Evolutionary conservation across 2,113 vertebrate genomes (phyloP), one percentile per base, ranked within the genome.

Genomic region (Rhea pennata): DNA sequence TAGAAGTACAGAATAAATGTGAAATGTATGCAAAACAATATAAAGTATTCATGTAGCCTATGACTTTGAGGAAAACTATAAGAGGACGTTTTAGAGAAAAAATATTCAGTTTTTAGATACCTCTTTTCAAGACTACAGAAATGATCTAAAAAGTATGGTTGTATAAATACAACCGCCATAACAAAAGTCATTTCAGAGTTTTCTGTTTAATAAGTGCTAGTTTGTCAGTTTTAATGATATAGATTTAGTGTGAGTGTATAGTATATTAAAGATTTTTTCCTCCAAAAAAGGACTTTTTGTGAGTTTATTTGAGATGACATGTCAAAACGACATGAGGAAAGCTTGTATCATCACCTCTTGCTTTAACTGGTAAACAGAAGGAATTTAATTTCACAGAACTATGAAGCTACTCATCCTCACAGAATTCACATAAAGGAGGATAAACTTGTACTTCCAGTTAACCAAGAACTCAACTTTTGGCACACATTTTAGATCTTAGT

Each of bases 381-480:
- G 2, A 33, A 87, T 62, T 84, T 36, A 0, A 42, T 66, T 84
- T 75, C n/a, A 74, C 8, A 19, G 6, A 58, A 19, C 7, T 36
- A 5, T n/a, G 8, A 53, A 58, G 71, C 24, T 48, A 62, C 5
- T 8, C 29, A 2, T 1, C 65, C 8, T 56, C 1, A 2, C 3
- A 6, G 65, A 72, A 26, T 15, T 53, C 70, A 51, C n/a, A 26
- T 69, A 76, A 85, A 65, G 7, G 31, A 12, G 40, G 11, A 56
- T 5, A 56, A 5, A 33, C 58, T 39, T 78, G 14, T 56, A 10
- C 7, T 76, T 89, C 27, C 9, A 51, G 12, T 24, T 15, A 61
- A 20, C 6, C 5, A n/a, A 76, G 26, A 76, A 40, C 2, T 48
- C 48, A 65, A 7, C 4, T 40, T 92, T 78, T 71, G 7, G 1